Evolutionary conservation across 2,888 invertebrate genomes (phyloP), one percentile per base, ranked within the genome.

Genomic region (Hyposoter dolosus): DNA sequence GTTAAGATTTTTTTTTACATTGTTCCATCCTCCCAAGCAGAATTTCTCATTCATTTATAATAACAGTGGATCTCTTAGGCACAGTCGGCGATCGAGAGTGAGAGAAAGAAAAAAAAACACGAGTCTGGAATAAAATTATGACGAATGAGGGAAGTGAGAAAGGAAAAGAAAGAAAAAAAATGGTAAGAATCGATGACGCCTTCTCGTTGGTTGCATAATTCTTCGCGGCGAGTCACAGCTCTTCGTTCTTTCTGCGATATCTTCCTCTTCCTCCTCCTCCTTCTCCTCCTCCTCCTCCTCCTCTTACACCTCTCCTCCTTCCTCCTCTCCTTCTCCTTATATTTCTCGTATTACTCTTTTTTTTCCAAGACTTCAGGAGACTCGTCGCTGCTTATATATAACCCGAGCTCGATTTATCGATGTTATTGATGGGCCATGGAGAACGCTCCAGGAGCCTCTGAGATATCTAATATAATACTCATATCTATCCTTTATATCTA

Each of bases 381-480:
- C 74, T 75, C 77, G 60, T 69, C 45, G 74, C 63, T 23, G 74
- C 74, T 35, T 69, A 65, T 68, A 77, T 77, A 69, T 78, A 19
- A 82, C 43, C 82, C 15, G 60, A 60, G 56, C 76, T 53, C 86
- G 86, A 86, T 86, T 86, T 86, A 86, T 86, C 84, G 84, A 84
- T 82, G 75, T 86, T 86, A 86, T 86, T 86, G 84, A 86, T 86
- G 71, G 77, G 69, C 75, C 60, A 32, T 40, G 74, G 60, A 43
- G 75, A 85, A 79, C 79, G 75, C 75, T 82, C 63, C 75, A 60
- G 69, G 79, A 60, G 60, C 19, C 69, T 43, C 60, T 40, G 17
- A 82, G 74, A 56, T 78, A 81, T 86, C 80, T 82, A 82, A 82
- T 82, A 71, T 85, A 79, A 79, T 72, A 66, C 76, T n/a, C 35